Conservation (phyloP, 1,140 invertebrate genomes). For the Macrosteles quadrilineatus region DNA sequence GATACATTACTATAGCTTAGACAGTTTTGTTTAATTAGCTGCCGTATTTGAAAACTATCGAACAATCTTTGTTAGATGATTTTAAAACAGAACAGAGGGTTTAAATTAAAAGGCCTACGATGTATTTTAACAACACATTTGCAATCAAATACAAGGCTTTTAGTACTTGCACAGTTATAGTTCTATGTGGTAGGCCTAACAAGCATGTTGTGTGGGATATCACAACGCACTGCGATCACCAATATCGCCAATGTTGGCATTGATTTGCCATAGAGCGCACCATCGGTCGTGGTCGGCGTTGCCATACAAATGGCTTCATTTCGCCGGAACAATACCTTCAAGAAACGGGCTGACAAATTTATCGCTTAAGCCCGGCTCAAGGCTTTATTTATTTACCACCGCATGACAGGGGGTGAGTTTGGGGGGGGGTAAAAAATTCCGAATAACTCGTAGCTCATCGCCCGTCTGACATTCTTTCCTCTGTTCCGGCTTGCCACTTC, state of each 20-base stretch:
- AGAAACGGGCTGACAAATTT: constrained; percentile 20
- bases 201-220: no score
- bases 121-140: no score
- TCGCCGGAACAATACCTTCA: constrained; percentile 18
- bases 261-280: not conserved
- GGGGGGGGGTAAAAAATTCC: constrained; percentile 5
- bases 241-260: not conserved
- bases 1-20: no score
- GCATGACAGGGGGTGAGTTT: constrained; percentile 17
- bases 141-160: no score
- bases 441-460: constrained; percentile 17
- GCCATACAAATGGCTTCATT: constrained; percentile 25
- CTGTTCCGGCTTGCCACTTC: constrained; percentile 15
- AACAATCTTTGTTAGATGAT: no score
- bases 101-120: no score
- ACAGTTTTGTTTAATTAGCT: no score
- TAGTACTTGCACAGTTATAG: no score
- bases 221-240: not conserved
- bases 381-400: constrained; percentile 20
- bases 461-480: not conserved
- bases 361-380: constrained; percentile 5
- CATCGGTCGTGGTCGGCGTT: not conserved
- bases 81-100: no score
- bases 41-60: no score
- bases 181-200: no score